Conservation (phyloP, 2,797 vertebrate species). For the Thamnophis elegans region DNA sequence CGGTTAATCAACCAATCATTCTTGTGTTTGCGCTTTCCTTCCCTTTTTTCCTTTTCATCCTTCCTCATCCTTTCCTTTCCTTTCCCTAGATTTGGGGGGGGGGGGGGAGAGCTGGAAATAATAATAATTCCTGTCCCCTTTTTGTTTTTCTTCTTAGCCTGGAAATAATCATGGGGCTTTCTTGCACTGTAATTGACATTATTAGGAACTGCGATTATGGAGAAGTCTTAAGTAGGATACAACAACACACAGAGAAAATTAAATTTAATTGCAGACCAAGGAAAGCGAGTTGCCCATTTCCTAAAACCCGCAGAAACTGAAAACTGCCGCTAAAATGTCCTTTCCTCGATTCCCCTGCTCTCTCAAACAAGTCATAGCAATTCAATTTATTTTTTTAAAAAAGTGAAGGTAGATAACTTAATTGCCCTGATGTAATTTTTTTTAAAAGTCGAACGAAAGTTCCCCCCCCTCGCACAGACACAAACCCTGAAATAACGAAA, state of each 20-base stretch:
- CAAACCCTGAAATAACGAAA: not conserved
- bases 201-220: not conserved
- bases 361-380: not conserved
- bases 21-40: not conserved
- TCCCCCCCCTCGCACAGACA: fast-evolving
- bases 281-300: not conserved
- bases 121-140: not conserved
- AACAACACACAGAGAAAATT: not conserved
- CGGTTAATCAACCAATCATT: not conserved
- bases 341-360: not conserved
- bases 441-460: not conserved
- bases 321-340: not conserved
- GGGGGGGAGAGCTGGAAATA: not conserved
- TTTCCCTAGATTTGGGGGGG: not conserved
- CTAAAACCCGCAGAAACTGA: not conserved
- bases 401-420: not conserved
- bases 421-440: not conserved
- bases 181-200: not conserved
- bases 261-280: not conserved
- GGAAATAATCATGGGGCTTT: not conserved
- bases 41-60: not conserved
- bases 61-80: not conserved
- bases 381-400: not conserved
- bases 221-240: not conserved
- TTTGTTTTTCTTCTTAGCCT: not conserved